phyloP scores from a whole-genome alignment of 2,113 vertebrate species.

The Mormyrus lacerda region DNA sequence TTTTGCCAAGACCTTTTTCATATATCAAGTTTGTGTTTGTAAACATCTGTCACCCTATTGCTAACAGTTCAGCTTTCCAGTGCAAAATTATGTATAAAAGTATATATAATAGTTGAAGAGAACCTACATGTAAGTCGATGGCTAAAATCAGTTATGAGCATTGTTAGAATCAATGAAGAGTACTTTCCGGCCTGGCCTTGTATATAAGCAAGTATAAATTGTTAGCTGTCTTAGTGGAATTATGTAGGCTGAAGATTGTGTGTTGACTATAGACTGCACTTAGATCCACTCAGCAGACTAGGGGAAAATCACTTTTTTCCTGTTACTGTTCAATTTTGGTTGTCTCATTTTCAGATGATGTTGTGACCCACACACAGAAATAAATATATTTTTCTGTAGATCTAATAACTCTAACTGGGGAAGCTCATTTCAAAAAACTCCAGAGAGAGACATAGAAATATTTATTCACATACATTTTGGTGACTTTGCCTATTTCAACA shows the following conservation, averaged over 20 bases:
- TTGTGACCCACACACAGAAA: neutral
- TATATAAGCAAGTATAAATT: neutral
- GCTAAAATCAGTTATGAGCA: neutral
- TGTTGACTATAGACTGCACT: neutral
- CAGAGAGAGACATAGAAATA: neutral
- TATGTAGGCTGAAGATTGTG: neutral
- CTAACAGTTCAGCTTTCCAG: neutral
- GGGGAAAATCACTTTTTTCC: neutral
- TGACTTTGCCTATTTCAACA: neutral
- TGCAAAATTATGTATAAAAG: neutral
- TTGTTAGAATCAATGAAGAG: neutral
- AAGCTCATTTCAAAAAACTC: neutral
- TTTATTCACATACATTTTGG: neutral
- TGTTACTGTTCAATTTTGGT: neutral
- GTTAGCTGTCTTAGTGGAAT: neutral
- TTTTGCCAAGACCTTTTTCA: neutral
- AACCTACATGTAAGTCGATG: neutral
- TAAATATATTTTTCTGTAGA: neutral
- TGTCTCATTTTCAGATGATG: neutral
- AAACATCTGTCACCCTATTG: neutral
- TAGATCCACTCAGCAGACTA: neutral
- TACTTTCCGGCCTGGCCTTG: neutral
- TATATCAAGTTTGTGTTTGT: neutral
- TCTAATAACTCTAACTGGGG: neutral
- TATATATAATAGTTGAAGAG: neutral